Evolutionary conservation across 2,888 invertebrate species (phyloP).

Genomic region (Philereme vetulata): DNA sequence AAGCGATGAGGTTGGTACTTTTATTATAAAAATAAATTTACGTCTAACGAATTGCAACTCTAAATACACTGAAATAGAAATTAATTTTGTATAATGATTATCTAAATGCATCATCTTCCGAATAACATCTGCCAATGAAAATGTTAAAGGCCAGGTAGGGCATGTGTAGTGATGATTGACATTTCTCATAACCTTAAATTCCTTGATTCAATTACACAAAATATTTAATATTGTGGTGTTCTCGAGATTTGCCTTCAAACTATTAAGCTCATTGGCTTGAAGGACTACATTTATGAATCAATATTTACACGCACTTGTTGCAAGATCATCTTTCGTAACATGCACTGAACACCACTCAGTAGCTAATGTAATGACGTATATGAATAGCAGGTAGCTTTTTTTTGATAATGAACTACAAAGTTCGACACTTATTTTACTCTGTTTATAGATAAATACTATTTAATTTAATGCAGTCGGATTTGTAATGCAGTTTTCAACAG

Average conservation of each 20-base stretch:
- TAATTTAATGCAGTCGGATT: no score
- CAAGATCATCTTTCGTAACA: constrained; percentile 6
- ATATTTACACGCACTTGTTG: constrained; percentile 14
- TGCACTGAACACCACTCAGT: constrained; percentile 1
- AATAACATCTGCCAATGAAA: constrained; percentile 57
- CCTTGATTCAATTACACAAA: constrained; percentile 35
- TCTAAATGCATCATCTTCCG: constrained; percentile 57
- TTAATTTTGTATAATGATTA: constrained; percentile 45
- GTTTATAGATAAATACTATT: no score
- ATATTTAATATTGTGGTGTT: constrained; percentile 24
- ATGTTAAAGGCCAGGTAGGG: constrained; percentile 62
- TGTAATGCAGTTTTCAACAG: no score
- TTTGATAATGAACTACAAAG: constrained; percentile 1
- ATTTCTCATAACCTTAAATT: constrained; percentile 69
- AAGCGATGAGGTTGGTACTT: constrained; percentile 55
- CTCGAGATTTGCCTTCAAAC: constrained; percentile 16
- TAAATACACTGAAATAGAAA: constrained; percentile 39
- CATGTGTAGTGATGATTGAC: constrained; percentile 55
- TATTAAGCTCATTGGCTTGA: constrained; percentile 14
- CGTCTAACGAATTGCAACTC: constrained; percentile 46
- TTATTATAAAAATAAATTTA: constrained; percentile 55
- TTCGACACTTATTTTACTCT: neutral
- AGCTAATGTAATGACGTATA: neutral
- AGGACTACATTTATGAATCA: constrained; percentile 10
- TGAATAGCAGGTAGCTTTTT: neutral